Base-by-base conservation (phyloP, 2,113 vertebrate species). In the Ceyx margarethae region DNA sequence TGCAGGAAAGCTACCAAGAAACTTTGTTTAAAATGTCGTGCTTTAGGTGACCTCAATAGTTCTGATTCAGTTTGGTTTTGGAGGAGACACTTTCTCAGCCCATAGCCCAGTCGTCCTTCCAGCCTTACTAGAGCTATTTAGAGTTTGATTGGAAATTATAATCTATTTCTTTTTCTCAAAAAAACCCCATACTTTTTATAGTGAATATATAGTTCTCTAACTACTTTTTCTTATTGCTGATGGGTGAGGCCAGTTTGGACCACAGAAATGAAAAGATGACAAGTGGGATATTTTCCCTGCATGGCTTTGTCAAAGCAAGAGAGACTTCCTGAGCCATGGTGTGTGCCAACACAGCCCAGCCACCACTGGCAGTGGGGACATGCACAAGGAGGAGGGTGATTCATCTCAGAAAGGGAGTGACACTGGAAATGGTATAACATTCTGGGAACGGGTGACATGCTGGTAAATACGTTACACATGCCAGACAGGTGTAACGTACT, bases 271-370 rank as follows among this genome's bases (percentile, higher is more conserved):
- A 84, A 81, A 45, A 13, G 3, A 12, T 68, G 14, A 11, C 12
- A n/a, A n/a, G 54, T 11, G 10, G 1, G 0, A 48, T 1, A 20
- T 60, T 73, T 35, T 11, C 7, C 48, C 22, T 58, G 3, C 0
- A 0, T 46, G 37, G 23, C 6, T 79, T 68, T 85, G 53, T 18
- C 33, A 64, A n/a, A 33, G 43, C 2, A 2, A 2, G 7, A 14
- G 28, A 10, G 5, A 60, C 19, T 46, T 21, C 15, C 13, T 10
- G 22, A 87, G 31, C 21, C 50, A 21, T 2, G 1, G 1, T 1
- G 21, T 48, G 40, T 60, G 14, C 51, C 57, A 65, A 20, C 2
- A 1, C 35, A 81, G n/a, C 46, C 29, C 2, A 0, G 26, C 6
- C 4, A 22, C 51, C 17, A 71, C 17, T 10, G 6, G 6, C 35